A percentile compares a stretch with the other conserved stretches of the same genome.
phyloP scores from a whole-genome alignment of 2,797 vertebrate species.

The Hirundo rustica region DNA sequence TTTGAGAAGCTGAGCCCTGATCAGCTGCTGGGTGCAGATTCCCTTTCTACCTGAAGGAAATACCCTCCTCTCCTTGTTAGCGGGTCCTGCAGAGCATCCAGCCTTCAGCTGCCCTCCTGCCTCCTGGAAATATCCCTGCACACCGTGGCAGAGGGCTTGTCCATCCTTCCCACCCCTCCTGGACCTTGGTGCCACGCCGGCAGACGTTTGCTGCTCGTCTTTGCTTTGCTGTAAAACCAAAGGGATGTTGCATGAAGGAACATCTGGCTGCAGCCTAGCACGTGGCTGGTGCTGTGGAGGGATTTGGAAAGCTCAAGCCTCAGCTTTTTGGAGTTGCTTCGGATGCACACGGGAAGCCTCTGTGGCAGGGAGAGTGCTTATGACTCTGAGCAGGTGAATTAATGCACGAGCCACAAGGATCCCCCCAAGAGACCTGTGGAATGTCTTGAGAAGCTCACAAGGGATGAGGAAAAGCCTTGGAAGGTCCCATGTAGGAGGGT shows the following conservation, averaged over 20 bases:
- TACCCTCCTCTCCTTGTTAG: not conserved
- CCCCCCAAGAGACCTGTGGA: not conserved
- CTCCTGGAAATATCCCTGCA: not conserved
- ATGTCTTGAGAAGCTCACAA: not conserved
- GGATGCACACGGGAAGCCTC: not conserved
- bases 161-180: not conserved
- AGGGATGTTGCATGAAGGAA: not conserved
- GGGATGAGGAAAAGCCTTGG: not conserved
- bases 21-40: not conserved
- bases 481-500: not conserved
- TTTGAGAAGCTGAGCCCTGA: not conserved
- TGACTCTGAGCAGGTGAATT: not conserved
- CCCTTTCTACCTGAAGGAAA: not conserved
- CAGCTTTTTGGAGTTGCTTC: not conserved
- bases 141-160: accelerated
- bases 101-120: not conserved
- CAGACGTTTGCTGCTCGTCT: not conserved
- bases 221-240: not conserved
- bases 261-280: not conserved
- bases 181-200: not conserved
- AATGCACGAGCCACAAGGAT: not conserved
- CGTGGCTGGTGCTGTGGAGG: not conserved
- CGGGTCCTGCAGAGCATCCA: not conserved
- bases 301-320: not conserved
- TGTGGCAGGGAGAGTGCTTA: accelerated